Base-by-base conservation (phyloP, 2,888 invertebrate genomes). In the Sericinus montela region DNA sequence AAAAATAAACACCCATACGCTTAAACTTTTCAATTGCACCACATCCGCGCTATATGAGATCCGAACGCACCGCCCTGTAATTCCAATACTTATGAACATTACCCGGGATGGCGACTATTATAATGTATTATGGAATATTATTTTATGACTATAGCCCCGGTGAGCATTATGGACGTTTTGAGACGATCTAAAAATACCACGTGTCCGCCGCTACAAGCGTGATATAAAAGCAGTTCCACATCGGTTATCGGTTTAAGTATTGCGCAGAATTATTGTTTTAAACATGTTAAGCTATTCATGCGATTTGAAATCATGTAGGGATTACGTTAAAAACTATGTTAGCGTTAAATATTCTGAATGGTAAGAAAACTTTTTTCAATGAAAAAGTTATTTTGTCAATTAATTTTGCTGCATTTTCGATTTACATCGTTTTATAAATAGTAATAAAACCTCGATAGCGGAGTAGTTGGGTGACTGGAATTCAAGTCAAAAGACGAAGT, bases 81-180 rank as follows among this genome's bases (percentile, higher is more conserved):
- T 86, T 86, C 85, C 80, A 83, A 83, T 85, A 78, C 85, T 85
- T 85, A 85, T 71, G 78, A 79, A 78, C 80, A 87, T 88, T 88
- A 88, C 79, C 82, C 74, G 70, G 74, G 74, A 76, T 78, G 76
- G 80, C 82, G 75, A 82, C 87, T 86, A 87, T 88, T 88, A 88
- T 88, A 86, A 87, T 81, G 85, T 87, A 87, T 87, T 85, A 88
- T 80, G 84, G 78, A 80, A 75, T 88, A 87, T 87, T 87, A 88
- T 88, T 85, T 85, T 79, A 85, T 75, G 80, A 78, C 74, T 69
- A 75, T 69, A 68, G 69, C 70, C 65, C 67, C 68, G 64, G 65
- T 62, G 67, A 61, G 67, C 79, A 78, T 84, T 84, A 85, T 77
- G 75, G 80, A 63, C 64, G 70, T 72, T 76, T 72, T 71, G 65